A percentile compares a stretch with the other conserved stretches of the same genome.
phyloP scores from a whole-genome alignment of 2,888 invertebrate genomes.

The Euclidia mi region DNA sequence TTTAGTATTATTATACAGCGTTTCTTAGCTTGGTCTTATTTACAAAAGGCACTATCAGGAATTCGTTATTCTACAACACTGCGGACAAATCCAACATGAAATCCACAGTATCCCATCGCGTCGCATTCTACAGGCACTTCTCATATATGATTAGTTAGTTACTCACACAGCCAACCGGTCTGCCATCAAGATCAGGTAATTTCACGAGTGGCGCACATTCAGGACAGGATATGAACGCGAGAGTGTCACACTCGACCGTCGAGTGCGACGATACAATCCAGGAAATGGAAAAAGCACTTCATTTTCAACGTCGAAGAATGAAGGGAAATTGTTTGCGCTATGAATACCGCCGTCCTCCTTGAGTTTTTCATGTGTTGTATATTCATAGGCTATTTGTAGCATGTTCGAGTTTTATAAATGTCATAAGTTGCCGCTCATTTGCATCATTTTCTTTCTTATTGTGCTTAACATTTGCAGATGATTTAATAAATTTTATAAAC shows the following conservation, averaged over 20 bases:
- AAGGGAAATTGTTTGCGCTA: conserved; percentile 44
- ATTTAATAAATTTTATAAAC: no score
- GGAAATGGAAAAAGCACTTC: conserved; percentile 62
- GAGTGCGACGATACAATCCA: conserved; percentile 28
- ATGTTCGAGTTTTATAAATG: not conserved
- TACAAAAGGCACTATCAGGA: no score
- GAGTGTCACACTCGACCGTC: conserved; percentile 27
- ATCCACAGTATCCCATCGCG: no score
- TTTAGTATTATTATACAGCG: no score
- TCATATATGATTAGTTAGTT: conserved; percentile 20
- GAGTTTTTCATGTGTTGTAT: not conserved
- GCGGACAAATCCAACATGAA: no score
- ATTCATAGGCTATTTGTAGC: not conserved
- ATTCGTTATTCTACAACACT: no score
- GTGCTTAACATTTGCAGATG: no score
- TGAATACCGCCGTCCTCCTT: conserved; percentile 32
- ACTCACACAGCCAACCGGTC: conserved; percentile 44
- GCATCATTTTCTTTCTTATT: no score
- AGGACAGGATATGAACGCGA: conserved; percentile 51
- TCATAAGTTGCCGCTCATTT: no score
- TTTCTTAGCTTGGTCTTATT: no score
- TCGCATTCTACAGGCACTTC: no score
- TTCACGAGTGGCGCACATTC: conserved; percentile 48
- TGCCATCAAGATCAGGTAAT: conserved; percentile 54
- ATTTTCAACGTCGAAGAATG: conserved; percentile 47